Percentiles rank a stretch among this genome's conserved stretches.
Conservation (phyloP, 2,888 invertebrate species). For the Leistus spinibarbis region DNA sequence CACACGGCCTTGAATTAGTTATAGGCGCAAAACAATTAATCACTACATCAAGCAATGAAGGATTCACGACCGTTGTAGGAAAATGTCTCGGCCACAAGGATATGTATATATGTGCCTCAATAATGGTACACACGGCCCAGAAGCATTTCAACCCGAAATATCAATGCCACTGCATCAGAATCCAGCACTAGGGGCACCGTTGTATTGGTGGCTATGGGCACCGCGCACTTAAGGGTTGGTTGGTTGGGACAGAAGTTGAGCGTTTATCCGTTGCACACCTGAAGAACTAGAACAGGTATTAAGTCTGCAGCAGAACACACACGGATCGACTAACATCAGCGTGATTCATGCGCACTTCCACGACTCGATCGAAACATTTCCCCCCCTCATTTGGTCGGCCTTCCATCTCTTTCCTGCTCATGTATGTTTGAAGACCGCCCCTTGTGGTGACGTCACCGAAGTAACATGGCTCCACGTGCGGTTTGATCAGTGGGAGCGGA, state of each 20-base stretch:
- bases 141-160: background rate
- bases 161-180: background rate
- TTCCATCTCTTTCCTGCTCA: background rate
- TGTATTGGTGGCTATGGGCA: background rate
- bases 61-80: background rate
- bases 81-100: no score
- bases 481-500: background rate
- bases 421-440: background rate
- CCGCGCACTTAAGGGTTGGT: background rate
- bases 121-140: background rate
- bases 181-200: background rate
- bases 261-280: background rate
- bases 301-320: background rate
- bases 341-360: slow-evolving; percentile 30
- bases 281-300: background rate
- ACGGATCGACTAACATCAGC: slow-evolving; percentile 1
- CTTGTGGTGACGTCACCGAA: slow-evolving; percentile 20
- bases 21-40: background rate
- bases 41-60: background rate
- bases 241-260: background rate
- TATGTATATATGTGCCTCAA: no score
- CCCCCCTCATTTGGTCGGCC: background rate
- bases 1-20: no score
- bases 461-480: slow-evolving; percentile 31
- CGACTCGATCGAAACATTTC: background rate